Conservation (phyloP, 2,888 invertebrate genomes). For the Eucriotettix oculatus region DNA sequence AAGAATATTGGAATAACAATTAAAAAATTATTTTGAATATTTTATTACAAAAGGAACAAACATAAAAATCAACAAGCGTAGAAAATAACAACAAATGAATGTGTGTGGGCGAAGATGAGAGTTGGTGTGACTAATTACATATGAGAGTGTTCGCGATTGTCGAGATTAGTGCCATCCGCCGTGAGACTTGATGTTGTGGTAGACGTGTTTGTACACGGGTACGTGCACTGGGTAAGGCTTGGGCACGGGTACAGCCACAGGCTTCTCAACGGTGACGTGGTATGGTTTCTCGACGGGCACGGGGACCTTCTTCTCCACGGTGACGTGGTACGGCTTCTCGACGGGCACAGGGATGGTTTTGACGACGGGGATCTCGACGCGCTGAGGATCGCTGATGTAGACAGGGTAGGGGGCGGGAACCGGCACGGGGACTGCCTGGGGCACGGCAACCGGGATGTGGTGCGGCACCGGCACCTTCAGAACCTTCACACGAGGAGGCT, state of each 20-base stretch:
- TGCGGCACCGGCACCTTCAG: conserved; percentile 10
- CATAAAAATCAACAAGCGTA: not conserved
- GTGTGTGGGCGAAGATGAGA: not conserved
- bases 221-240: conserved; percentile 12
- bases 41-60: not conserved
- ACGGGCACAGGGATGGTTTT: conserved; percentile 11
- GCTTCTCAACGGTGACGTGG: conserved; percentile 38
- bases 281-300: conserved; percentile 50
- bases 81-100: not conserved
- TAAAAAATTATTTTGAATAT: not conserved
- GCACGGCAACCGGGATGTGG: conserved; percentile 10
- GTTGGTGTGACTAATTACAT: not conserved
- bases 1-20: too few species aligned
- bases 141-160: not conserved
- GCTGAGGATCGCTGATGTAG: conserved; percentile 8
- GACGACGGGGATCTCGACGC: conserved; percentile 11
- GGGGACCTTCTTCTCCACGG: conserved; percentile 46
- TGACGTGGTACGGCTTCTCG: conserved; percentile 52
- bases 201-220: conserved; percentile 12
- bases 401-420: conserved; percentile 11
- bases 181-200: conserved; percentile 11
- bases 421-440: conserved; percentile 10
- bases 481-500: conserved; percentile 5
- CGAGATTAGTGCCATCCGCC: not conserved
- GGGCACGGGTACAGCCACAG: conserved; percentile 9